phyloP scores from a whole-genome alignment of 2,888 invertebrate genomes.

The Melinaea menophilus region DNA sequence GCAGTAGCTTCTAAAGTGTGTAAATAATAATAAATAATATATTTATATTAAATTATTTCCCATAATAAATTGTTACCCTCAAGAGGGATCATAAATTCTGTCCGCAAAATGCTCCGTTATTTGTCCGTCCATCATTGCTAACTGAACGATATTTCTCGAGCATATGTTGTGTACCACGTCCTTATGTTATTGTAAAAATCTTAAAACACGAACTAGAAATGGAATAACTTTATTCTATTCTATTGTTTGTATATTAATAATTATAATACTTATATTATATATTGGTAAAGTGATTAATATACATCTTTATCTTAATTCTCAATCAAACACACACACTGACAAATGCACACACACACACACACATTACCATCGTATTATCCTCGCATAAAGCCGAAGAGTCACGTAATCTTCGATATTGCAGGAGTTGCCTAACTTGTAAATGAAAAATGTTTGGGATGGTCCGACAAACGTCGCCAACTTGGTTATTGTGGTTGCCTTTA shows the following conservation, averaged over 20 bases:
- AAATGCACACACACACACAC: neutral
- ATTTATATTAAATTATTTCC: neutral
- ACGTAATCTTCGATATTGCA: constrained; percentile 47
- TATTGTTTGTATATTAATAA: too few species aligned
- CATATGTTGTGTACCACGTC: constrained; percentile 37
- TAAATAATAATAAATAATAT: too few species aligned
- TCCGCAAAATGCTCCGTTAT: constrained; percentile 13
- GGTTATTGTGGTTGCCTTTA: neutral
- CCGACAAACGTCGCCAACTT: constrained; percentile 8
- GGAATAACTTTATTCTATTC: too few species aligned
- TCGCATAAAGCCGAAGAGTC: constrained; percentile 37
- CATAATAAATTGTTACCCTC: constrained; percentile 1
- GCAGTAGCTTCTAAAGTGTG: too few species aligned
- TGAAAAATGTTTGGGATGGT: constrained; percentile 51
- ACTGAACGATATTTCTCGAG: constrained; percentile 40
- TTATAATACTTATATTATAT: too few species aligned
- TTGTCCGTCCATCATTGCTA: constrained; percentile 31
- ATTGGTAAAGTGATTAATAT: too few species aligned
- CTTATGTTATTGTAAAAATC: too few species aligned
- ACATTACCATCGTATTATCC: neutral
- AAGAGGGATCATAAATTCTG: constrained; percentile 11
- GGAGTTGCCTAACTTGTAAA: constrained; percentile 48
- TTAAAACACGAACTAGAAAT: too few species aligned
- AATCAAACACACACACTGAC: too few species aligned
- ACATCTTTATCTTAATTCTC: too few species aligned